Conservation (phyloP, 1,140 invertebrate genomes). For the Pachypeltis micranthus region DNA sequence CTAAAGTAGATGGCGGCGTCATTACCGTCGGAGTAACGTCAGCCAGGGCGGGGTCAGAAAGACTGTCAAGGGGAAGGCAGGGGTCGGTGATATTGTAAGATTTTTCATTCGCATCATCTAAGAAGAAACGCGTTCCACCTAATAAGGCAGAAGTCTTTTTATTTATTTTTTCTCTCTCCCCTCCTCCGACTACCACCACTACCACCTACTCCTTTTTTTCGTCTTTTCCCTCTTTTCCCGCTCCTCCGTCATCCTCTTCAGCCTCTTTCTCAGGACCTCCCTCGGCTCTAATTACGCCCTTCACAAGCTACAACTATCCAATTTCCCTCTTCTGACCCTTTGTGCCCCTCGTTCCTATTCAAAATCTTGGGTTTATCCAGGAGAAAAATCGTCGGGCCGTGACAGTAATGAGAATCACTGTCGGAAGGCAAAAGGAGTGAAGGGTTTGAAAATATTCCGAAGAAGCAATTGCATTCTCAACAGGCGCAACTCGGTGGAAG, state of each 20-base stretch:
- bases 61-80: neutral
- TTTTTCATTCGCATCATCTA: constrained; percentile 6
- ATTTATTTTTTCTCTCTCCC: neutral
- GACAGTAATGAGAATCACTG: too few relatives aligned
- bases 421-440: too few relatives aligned
- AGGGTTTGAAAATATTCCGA: too few relatives aligned
- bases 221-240: neutral
- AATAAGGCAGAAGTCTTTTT: neutral
- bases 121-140: constrained; percentile 6
- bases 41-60: neutral
- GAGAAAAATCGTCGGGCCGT: too few relatives aligned
- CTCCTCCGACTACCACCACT: neutral
- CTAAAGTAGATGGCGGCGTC: constrained; percentile 4
- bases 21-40: constrained; percentile 4
- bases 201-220: neutral
- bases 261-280: neutral
- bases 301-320: neutral
- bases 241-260: neutral
- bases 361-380: too few relatives aligned
- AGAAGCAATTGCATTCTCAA: too few relatives aligned
- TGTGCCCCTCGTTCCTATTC: too few relatives aligned
- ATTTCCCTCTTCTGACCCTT: neutral
- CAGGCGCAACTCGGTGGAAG: too few relatives aligned
- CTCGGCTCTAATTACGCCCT: neutral
- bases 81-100: constrained; percentile 6